phyloP scores from a whole-genome alignment of 2,113 vertebrate species.

The Siniperca chuatsi region DNA sequence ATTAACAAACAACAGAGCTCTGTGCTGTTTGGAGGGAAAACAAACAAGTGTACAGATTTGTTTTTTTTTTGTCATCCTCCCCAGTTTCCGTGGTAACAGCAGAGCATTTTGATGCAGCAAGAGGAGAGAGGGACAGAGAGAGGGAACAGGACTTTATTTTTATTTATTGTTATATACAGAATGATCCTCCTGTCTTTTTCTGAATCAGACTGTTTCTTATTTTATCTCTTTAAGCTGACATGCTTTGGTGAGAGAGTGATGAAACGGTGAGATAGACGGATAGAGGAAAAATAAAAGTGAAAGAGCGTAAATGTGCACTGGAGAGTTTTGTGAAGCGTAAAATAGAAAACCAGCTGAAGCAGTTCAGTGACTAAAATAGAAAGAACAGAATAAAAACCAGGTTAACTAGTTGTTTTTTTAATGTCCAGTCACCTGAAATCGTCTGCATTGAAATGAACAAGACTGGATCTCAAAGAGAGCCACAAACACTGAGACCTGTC shows the following conservation, averaged over 20 bases:
- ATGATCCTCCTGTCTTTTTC: neutral
- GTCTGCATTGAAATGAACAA: neutral
- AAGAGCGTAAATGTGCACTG: neutral
- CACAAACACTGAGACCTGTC: neutral
- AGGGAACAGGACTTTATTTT: conserved; percentile 13
- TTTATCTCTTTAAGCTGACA: neutral
- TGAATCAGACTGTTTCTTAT: neutral
- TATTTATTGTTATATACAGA: neutral
- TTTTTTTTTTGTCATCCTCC: conserved; percentile 9
- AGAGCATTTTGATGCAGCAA: conserved; percentile 53
- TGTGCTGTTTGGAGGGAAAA: conserved; percentile 25
- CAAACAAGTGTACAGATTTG: conserved; percentile 14
- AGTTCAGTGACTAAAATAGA: neutral
- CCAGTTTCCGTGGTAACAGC: conserved; percentile 68
- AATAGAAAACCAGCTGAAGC: conserved; percentile 17
- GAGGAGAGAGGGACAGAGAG: neutral
- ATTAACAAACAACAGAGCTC: conserved; percentile 10
- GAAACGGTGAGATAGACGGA: neutral
- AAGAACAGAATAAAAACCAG: neutral
- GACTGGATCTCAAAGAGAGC: neutral
- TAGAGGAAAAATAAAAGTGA: neutral
- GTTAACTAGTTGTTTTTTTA: neutral
- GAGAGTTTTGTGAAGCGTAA: conserved; percentile 9
- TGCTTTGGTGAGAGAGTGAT: neutral
- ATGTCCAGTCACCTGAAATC: neutral